phyloP scores from a whole-genome alignment of 2,113 vertebrate genomes.

The Prionailurus viverrinus region DNA sequence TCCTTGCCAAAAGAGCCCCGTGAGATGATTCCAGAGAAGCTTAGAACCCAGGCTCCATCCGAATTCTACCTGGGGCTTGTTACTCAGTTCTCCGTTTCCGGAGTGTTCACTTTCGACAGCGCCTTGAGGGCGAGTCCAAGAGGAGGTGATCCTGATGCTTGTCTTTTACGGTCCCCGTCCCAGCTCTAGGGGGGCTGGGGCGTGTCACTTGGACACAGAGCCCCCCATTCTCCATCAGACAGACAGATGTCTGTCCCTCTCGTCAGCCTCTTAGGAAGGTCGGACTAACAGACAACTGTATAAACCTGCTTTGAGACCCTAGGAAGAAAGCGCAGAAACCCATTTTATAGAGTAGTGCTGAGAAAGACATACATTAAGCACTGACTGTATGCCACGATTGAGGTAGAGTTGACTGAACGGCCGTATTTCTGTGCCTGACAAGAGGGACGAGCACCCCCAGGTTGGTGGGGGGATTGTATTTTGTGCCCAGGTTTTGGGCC shows the following conservation, averaged over 20 bases:
- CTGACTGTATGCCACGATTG: rapidly evolving
- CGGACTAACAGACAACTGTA: background rate
- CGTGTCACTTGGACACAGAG: background rate
- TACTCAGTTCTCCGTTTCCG: background rate
- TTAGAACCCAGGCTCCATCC: background rate
- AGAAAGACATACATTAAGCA: background rate
- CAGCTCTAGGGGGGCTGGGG: background rate
- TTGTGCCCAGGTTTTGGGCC: background rate
- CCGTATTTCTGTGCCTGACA: background rate
- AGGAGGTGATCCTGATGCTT: background rate
- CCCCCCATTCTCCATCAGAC: background rate
- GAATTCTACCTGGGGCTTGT: too few species aligned
- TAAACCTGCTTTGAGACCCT: background rate
- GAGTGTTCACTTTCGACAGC: background rate
- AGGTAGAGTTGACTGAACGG: background rate
- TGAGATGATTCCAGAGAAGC: background rate
- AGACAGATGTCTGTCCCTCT: background rate
- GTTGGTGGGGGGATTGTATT: too few species aligned
- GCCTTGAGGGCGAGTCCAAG: background rate
- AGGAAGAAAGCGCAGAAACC: background rate
- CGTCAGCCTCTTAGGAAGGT: background rate
- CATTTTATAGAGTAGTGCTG: background rate
- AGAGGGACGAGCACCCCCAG: background rate
- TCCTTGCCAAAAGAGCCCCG: background rate
- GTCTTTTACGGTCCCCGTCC: background rate